Evolutionary conservation across 2,113 vertebrate genomes (phyloP).

Genomic region (Halichoeres trimaculatus): DNA sequence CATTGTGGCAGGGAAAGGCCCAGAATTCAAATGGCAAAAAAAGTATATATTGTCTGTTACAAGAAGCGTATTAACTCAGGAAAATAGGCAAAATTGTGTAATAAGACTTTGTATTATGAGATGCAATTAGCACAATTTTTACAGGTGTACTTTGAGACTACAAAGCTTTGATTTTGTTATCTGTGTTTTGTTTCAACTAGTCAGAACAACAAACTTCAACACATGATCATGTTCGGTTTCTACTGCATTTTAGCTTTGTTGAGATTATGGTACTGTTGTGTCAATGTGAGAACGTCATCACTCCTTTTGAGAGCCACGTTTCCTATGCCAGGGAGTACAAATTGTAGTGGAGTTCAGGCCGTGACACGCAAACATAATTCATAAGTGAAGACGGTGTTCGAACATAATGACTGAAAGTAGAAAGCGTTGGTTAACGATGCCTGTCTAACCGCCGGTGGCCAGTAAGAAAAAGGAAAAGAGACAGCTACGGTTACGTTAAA

Average conservation of each 20-base stretch:
- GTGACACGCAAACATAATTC: slow-evolving; percentile 6
- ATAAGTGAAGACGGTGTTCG: slow-evolving; percentile 19
- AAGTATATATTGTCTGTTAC: slow-evolving; percentile 92
- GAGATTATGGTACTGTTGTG: slow-evolving; percentile 81
- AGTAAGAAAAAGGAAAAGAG: slow-evolving; percentile 7
- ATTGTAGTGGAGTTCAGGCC: slow-evolving; percentile 47
- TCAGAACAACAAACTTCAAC: slow-evolving; percentile 64
- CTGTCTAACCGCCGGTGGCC: slow-evolving; percentile 20
- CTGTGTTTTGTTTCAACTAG: slow-evolving; percentile 43
- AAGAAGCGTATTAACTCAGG: slow-evolving; percentile 98
- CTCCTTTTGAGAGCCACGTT: slow-evolving; percentile 62
- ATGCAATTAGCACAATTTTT: slow-evolving; percentile 90
- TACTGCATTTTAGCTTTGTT: slow-evolving; percentile 71
- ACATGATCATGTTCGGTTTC: slow-evolving; percentile 62
- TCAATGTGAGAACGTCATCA: slow-evolving; percentile 75
- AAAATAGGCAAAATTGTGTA: slow-evolving; percentile 92
- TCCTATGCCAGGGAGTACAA: slow-evolving; percentile 41
- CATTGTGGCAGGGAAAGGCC: slow-evolving; percentile 95
- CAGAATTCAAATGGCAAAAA: slow-evolving; percentile 97
- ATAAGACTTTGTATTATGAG: slow-evolving; percentile 90
- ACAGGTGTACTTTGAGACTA: slow-evolving; percentile 86
- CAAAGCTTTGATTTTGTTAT: slow-evolving; percentile 81
- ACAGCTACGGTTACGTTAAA: background rate
- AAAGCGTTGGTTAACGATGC: slow-evolving; percentile 3
- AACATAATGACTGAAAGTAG: slow-evolving; percentile 1